phyloP scores from a whole-genome alignment of 2,797 vertebrate species.

The Triplophysa yarkandensis region DNA sequence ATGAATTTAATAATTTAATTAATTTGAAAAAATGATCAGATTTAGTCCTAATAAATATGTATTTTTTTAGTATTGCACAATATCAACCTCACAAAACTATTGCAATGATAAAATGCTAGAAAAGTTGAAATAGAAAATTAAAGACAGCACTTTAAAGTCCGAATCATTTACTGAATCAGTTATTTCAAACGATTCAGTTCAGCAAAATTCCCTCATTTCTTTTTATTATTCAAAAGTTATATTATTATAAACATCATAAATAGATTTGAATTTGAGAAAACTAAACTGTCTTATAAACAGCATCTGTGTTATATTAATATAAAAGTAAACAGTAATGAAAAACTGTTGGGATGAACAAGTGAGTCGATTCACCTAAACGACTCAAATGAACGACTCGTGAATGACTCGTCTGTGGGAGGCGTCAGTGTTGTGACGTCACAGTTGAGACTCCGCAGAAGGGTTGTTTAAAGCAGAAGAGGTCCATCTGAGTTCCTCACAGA shows the following conservation, averaged over 20 bases:
- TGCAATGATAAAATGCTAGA: too few relatives aligned
- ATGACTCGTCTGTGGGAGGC: background rate
- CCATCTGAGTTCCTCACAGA: background rate
- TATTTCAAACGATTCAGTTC: background rate
- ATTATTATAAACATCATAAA: too few relatives aligned
- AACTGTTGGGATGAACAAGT: background rate
- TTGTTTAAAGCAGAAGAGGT: conserved; percentile 10
- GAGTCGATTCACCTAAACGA: background rate
- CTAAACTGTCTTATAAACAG: too few relatives aligned
- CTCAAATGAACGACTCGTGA: background rate
- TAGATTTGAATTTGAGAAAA: too few relatives aligned
- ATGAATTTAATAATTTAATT: too few relatives aligned
- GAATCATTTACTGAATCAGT: conserved; percentile 3
- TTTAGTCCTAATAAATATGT: too few relatives aligned
- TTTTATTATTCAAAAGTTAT: too few relatives aligned
- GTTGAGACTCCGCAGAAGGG: conserved; percentile 17
- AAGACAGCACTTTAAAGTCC: background rate
- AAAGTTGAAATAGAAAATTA: background rate
- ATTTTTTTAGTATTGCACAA: too few relatives aligned
- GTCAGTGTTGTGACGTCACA: conserved; percentile 13
- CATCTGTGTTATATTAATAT: too few relatives aligned
- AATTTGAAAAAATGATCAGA: too few relatives aligned
- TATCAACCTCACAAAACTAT: too few relatives aligned
- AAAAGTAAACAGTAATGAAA: too few relatives aligned
- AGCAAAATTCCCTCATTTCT: background rate